phyloP scores from a whole-genome alignment of 2,797 vertebrate species.

The Sebastes minor region DNA sequence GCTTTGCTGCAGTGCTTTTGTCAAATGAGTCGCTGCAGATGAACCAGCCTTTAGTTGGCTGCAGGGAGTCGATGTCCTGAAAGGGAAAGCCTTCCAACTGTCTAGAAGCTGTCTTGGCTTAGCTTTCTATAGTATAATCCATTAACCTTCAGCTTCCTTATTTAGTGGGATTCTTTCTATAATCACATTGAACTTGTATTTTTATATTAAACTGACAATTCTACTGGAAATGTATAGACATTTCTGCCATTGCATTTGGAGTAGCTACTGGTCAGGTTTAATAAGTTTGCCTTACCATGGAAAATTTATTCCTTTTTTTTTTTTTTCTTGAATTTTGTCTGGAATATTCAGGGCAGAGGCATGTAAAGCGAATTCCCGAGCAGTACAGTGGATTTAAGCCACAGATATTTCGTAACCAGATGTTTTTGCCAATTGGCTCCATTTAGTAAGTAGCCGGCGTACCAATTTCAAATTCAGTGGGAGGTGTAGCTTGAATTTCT shows the following conservation, averaged over 20 bases:
- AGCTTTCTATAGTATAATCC: background rate
- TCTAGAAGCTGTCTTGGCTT: slow-evolving; percentile 10
- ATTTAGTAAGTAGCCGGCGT: slow-evolving; percentile 36
- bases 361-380: slow-evolving; percentile 9
- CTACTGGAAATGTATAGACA: background rate
- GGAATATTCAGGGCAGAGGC: background rate
- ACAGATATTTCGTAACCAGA: slow-evolving; percentile 53
- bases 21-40: slow-evolving; percentile 13
- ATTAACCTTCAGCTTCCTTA: background rate
- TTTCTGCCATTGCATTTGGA: background rate
- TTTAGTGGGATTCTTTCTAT: background rate
- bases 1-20: slow-evolving; percentile 5
- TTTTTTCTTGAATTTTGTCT: background rate
- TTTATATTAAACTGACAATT: slow-evolving; percentile 4
- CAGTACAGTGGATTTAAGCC: slow-evolving; percentile 26
- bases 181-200: background rate
- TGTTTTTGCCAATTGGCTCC: slow-evolving; percentile 57
- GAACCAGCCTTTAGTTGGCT: slow-evolving; percentile 32
- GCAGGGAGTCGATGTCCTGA: slow-evolving; percentile 16
- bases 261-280: background rate
- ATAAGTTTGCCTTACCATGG: background rate
- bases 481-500: slow-evolving; percentile 62
- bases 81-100: slow-evolving; percentile 17
- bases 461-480: slow-evolving; percentile 50
- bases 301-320: background rate